Evolutionary conservation across 2,113 vertebrate species (phyloP).

Genomic region (Seriola quinqueradiata): DNA sequence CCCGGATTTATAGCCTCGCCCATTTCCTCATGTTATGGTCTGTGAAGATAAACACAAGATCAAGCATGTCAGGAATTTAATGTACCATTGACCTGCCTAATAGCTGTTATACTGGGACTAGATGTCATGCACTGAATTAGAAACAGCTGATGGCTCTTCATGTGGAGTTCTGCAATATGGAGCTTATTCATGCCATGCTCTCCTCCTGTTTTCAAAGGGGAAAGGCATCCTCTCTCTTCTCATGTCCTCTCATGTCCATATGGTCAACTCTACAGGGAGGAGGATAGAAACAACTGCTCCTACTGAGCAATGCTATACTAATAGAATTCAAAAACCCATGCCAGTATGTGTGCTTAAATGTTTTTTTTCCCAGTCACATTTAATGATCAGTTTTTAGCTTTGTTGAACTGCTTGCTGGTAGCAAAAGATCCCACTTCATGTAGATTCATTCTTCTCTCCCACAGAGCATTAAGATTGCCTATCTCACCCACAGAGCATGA

Average conservation of each 20-base stretch:
- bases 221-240: constrained; percentile 50
- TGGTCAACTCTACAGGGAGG: constrained; percentile 66
- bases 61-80: constrained; percentile 50
- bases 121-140: constrained; percentile 52
- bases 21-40: constrained; percentile 44
- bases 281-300: constrained; percentile 12
- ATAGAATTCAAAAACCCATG: constrained; percentile 27
- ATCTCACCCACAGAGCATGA: constrained; percentile 64
- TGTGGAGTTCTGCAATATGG: constrained; percentile 63
- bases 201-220: constrained; percentile 65
- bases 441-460: constrained; percentile 51
- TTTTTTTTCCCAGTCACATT: constrained; percentile 17
- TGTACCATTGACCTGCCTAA: constrained; percentile 19
- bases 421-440: constrained; percentile 30
- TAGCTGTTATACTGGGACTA: constrained; percentile 36
- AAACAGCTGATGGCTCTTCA: constrained; percentile 60
- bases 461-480: constrained; percentile 54
- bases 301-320: constrained; percentile 49
- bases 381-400: constrained; percentile 5
- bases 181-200: constrained; percentile 47
- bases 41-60: constrained; percentile 26
- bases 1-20: not conserved
- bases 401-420: constrained; percentile 19
- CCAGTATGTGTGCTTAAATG: not conserved
- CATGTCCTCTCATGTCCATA: constrained; percentile 63